A percentile compares a stretch with the other conserved stretches of the same genome.
phyloP scores from a whole-genome alignment of 2,113 vertebrate genomes.

The Crotalus viridis region DNA sequence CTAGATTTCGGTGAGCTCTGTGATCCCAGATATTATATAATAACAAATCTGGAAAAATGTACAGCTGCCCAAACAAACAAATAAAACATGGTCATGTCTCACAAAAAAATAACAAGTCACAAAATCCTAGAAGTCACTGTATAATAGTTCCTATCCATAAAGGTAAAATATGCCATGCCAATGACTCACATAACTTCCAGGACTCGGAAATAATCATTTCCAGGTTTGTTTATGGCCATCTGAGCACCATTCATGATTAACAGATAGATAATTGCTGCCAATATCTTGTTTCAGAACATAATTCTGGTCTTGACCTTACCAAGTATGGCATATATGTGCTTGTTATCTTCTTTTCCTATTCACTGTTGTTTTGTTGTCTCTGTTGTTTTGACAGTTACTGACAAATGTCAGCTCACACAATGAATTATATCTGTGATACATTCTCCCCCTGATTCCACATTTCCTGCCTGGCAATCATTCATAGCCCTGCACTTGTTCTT shows the following conservation, averaged over 20 bases:
- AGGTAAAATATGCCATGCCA: background rate
- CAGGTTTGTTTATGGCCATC: background rate
- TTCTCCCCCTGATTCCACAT: conserved; percentile 31
- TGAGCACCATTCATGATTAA: background rate
- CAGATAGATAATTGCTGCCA: background rate
- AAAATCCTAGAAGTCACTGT: background rate
- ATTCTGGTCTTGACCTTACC: background rate
- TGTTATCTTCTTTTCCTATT: background rate
- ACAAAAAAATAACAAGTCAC: background rate
- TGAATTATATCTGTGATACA: conserved; percentile 44
- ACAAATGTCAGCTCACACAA: conserved; percentile 25
- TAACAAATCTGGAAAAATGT: background rate
- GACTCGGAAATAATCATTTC: background rate
- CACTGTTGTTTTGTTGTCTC: background rate
- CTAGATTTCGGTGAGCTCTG: background rate
- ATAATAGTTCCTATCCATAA: background rate
- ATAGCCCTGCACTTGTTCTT: conserved; percentile 43
- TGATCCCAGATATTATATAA: background rate
- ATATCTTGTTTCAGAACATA: background rate
- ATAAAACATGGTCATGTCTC: background rate
- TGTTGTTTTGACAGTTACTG: conserved; percentile 1
- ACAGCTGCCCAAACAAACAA: background rate
- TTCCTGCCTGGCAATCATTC: conserved; percentile 37
- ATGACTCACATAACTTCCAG: background rate
- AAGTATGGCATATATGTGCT: background rate